Conservation (phyloP, 2,888 invertebrate species). For the Endotricha flammealis region DNA sequence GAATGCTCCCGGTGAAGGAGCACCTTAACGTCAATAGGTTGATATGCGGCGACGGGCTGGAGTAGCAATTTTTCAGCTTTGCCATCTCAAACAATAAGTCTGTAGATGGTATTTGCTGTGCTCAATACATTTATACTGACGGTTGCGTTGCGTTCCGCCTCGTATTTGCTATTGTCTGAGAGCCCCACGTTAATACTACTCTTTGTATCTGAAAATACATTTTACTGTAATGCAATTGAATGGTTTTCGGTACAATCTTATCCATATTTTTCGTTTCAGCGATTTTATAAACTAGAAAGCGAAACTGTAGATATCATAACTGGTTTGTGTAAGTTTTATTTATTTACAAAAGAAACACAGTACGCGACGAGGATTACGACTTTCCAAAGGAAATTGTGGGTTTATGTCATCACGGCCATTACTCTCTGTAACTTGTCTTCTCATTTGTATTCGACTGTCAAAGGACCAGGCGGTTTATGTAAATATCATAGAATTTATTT, state of each 20-base stretch:
- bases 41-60: slow-evolving; percentile 24
- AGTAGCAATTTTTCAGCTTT: slow-evolving; percentile 54
- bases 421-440: slow-evolving; percentile 40
- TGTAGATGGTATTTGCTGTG: slow-evolving; percentile 52
- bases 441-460: slow-evolving; percentile 58
- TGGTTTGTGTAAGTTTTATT: neutral
- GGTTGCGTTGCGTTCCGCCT: slow-evolving; percentile 46
- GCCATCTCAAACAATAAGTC: slow-evolving; percentile 63
- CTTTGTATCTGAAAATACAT: slow-evolving; percentile 52
- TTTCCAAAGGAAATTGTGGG: slow-evolving; percentile 47
- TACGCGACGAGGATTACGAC: slow-evolving; percentile 29
- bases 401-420: slow-evolving; percentile 41
- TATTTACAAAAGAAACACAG: slow-evolving; percentile 9
- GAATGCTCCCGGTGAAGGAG: too few species aligned
- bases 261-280: slow-evolving; percentile 13
- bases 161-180: slow-evolving; percentile 66
- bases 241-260: slow-evolving; percentile 29
- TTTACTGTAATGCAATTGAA: slow-evolving; percentile 46
- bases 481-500: slow-evolving; percentile 57
- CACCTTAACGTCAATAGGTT: slow-evolving; percentile 4
- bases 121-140: slow-evolving; percentile 62
- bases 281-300: slow-evolving; percentile 9
- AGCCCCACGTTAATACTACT: slow-evolving; percentile 54
- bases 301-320: neutral
- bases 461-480: slow-evolving; percentile 53